Conservation (phyloP, 2,888 invertebrate species). For the Ennomos fuscantarius region DNA sequence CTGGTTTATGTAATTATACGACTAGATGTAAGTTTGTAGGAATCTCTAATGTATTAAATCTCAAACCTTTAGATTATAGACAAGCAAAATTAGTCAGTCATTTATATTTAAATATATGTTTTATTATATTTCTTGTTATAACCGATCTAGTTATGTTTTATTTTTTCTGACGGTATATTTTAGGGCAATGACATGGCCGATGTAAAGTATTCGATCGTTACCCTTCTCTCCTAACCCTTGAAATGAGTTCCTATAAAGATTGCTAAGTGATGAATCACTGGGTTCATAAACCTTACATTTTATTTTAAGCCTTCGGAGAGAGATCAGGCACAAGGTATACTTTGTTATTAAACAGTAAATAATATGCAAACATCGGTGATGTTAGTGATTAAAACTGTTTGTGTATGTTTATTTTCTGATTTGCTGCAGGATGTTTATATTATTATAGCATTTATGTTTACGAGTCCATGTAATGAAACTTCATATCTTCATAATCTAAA, state of each 20-base stretch:
- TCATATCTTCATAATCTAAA: too few relatives aligned
- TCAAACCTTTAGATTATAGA: conserved; percentile 22
- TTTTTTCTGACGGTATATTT: conserved; percentile 12
- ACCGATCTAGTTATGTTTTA: conserved; percentile 24
- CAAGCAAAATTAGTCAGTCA: conserved; percentile 34
- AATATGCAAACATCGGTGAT: conserved; percentile 13
- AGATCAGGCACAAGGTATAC: conserved; percentile 38
- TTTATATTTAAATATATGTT: conserved; percentile 25
- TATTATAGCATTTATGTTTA: too few relatives aligned
- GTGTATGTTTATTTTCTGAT: neutral
- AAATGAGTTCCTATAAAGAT: conserved; percentile 18
- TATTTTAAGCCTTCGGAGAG: conserved; percentile 23
- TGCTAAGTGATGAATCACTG: conserved; percentile 19
- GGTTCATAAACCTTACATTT: conserved; percentile 24
- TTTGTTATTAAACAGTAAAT: conserved; percentile 29
- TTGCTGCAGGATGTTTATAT: too few relatives aligned
- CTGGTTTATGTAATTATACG: conserved; percentile 6
- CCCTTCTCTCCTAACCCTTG: conserved; percentile 15
- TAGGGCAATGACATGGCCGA: conserved; percentile 26
- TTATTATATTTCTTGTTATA: conserved; percentile 26
- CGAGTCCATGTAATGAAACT: too few relatives aligned
- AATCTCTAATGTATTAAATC: conserved; percentile 15
- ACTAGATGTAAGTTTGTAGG: conserved; percentile 14
- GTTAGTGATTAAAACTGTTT: conserved; percentile 5
- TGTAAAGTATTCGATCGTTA: conserved; percentile 17